Base-by-base conservation (phyloP, 2,888 invertebrate genomes). In the Thereva unica region DNA sequence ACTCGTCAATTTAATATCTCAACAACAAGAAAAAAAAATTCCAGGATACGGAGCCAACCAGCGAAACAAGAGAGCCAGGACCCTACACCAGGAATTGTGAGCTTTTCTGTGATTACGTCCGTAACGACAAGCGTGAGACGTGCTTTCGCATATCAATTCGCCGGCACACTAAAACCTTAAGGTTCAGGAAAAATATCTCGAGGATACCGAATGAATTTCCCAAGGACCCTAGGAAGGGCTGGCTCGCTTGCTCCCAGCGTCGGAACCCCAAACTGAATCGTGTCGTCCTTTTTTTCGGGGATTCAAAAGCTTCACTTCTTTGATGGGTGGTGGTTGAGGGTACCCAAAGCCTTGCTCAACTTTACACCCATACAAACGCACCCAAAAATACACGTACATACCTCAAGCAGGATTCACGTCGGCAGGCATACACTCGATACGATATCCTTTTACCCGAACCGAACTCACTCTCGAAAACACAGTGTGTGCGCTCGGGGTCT, bases 161-260 rank as follows among this genome's bases (percentile, higher is more conserved):
- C 69, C 69, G 69, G 69, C 65, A 69, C 65, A 69, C 69, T 69
- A 68, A 68, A 68, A 68, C 50, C 57, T 64, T 61, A 53, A 50
- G 50, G 49, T 47, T 59, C 34, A 50, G 50, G 61, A 50, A 50
- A 59, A 61, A 61, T 61, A 61, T 61, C 50, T 23, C 41, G 50
- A 42, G 50, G 61, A 61, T 61, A 61, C 61, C 49, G 61, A 49
- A 61, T 61, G 49, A 61, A 61, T 50, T 50, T 50, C 8, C 23
- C 34, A 6, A 5, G 9, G 23, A 6, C 4, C 41, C 40, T 2
- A n/a, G 4, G 37, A 5, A 50, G 49, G 9, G 1, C 50, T 12
- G 8, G 34, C 50, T 42, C 61, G 49, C 50, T 68, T 47, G 34
- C 50, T 66, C 50, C n/a, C 23, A 23, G 23, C 23, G 23, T 2